A percentile compares a stretch with the other conserved stretches of the same genome.
These are phyloP conservation scores for Pseudomyrmex gracilis DNA, from an alignment of 1,140 invertebrate genomes.

Conservation along the genomic window DNA sequence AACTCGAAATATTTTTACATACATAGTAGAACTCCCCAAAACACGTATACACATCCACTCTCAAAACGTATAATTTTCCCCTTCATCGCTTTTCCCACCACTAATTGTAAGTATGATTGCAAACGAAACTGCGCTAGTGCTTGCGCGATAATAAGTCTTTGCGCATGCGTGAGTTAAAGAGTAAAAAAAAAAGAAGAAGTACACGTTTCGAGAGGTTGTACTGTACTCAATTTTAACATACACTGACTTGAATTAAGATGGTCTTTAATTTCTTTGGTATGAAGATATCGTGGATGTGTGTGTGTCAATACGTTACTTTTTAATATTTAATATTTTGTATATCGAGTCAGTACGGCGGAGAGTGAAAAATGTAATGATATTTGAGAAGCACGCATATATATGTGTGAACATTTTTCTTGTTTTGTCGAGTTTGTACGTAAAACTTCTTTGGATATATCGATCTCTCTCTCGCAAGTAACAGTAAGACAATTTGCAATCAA, in stretches of 20 bases:
- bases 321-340: conserved; percentile 33
- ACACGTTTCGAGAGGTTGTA: too few relatives aligned
- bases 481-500: neutral
- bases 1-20: conserved; percentile 23
- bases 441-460: conserved; percentile 17
- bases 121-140: too few relatives aligned
- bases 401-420: conserved; percentile 12
- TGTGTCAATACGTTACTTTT: neutral
- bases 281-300: conserved; percentile 3
- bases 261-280: conserved; percentile 22
- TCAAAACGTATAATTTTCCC: too few relatives aligned
- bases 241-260: conserved; percentile 28
- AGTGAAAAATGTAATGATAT: conserved; percentile 34
- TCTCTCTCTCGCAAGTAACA: neutral
- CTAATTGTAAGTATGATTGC: too few relatives aligned
- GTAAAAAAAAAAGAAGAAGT: too few relatives aligned
- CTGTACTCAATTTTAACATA: neutral
- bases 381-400: conserved; percentile 34
- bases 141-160: too few relatives aligned
- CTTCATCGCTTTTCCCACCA: too few relatives aligned
- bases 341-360: neutral
- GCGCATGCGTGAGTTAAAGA: too few relatives aligned
- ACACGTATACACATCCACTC: too few relatives aligned
- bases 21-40: too few relatives aligned
- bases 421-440: conserved; percentile 9